These are phyloP conservation scores for Emydocephalus ijimae DNA, from an alignment of 2,113 vertebrate genomes.

Conservation along the genomic window DNA sequence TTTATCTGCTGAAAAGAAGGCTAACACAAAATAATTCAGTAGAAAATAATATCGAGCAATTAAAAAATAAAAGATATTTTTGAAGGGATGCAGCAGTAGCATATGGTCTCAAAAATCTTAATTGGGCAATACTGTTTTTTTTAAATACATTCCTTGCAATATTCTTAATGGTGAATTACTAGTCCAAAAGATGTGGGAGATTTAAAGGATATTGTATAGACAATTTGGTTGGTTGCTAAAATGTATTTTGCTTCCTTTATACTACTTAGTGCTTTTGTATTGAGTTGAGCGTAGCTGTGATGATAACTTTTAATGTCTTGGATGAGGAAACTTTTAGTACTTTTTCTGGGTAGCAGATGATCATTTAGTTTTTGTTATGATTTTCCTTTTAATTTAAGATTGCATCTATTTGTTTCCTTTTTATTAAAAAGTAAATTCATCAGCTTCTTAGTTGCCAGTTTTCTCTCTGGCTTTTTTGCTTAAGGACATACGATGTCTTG, in stretches of 20 bases:
- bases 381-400: neutral
- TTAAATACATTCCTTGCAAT: neutral
- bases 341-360: neutral
- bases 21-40: neutral
- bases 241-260: neutral
- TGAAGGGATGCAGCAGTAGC: neutral
- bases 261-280: neutral
- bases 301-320: neutral
- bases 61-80: neutral
- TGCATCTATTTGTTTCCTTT: neutral
- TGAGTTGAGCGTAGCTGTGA: neutral
- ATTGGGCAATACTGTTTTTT: neutral
- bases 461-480: slow-evolving; percentile 39
- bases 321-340: neutral
- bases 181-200: neutral
- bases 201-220: neutral
- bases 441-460: slow-evolving; percentile 23
- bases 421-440: neutral
- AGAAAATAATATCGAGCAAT: neutral
- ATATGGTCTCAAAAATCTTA: neutral
- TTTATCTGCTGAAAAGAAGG: neutral
- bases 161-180: neutral
- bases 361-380: neutral
- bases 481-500: neutral
- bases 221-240: neutral